A percentile compares a stretch with the other conserved stretches of the same genome.
Conservation (phyloP, 2,888 invertebrate genomes). For the Petrolisthes manimaculis region DNA sequence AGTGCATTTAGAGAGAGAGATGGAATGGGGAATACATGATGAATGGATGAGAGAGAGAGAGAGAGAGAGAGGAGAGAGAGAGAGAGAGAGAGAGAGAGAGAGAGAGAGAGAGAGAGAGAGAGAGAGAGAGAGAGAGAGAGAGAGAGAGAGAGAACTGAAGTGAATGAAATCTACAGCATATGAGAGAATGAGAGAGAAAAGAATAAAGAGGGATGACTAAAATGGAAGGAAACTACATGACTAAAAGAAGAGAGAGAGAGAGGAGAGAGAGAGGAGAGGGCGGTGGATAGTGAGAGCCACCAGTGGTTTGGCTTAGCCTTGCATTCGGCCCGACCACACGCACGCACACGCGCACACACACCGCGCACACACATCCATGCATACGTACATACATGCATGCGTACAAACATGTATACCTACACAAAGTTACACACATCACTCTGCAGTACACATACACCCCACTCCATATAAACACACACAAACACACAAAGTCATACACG, state of each 20-base stretch:
- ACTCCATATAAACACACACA: not conserved
- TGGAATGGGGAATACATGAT: not conserved
- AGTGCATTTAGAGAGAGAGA: not conserved
- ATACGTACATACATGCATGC: not conserved
- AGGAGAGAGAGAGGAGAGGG: not conserved
- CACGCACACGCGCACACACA: not conserved
- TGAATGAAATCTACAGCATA: not conserved
- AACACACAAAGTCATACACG: not conserved
- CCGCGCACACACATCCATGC: not conserved
- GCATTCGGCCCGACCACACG: not conserved
- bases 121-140: not conserved
- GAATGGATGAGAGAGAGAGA: no score
- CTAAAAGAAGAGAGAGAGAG: not conserved
- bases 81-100: not conserved
- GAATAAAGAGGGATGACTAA: not conserved
- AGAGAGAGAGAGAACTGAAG: not conserved
- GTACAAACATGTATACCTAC: not conserved
- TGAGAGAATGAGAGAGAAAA: not conserved
- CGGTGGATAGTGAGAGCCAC: not conserved
- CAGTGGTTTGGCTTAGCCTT: constrained; percentile 7
- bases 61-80: not conserved
- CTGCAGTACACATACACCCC: no score
- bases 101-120: not conserved
- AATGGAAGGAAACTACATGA: no score
- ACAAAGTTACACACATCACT: no score